Evolutionary conservation across 2,888 invertebrate genomes (phyloP).

Genomic region (Callimorpha dominula): DNA sequence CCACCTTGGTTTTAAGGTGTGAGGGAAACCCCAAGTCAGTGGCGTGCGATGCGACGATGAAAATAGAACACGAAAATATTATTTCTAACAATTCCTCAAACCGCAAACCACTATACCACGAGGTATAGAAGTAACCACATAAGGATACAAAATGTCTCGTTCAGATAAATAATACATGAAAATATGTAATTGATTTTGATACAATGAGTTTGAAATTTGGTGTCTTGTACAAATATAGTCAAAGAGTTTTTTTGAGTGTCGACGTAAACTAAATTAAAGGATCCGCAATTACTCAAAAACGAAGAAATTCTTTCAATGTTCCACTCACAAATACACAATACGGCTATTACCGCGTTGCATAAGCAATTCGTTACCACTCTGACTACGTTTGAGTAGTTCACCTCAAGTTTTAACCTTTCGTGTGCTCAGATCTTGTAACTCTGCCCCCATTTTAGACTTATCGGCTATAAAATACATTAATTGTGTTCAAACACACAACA

Average conservation of each 20-base stretch:
- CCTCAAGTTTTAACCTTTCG: constrained; percentile 7
- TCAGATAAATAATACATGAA: neutral
- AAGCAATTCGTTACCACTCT: neutral
- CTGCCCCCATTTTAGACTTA: constrained; percentile 39
- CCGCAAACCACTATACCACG: neutral
- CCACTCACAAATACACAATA: neutral
- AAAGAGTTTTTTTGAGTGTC: neutral
- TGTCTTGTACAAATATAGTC: neutral
- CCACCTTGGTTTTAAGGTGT: neutral
- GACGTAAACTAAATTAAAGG: neutral
- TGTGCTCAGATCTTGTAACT: constrained; percentile 25
- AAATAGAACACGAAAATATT: neutral
- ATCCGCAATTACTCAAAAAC: neutral
- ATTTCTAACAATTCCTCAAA: neutral
- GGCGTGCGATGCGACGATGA: neutral
- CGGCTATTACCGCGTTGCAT: too few relatives aligned
- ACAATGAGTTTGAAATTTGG: too few relatives aligned
- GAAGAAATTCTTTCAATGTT: neutral
- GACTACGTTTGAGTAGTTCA: neutral
- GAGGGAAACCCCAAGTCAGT: neutral
- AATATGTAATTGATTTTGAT: neutral
- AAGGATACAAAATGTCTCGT: neutral
- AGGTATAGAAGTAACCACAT: neutral
- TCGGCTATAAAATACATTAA: constrained; percentile 33
- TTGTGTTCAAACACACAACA: constrained; percentile 37